These are phyloP conservation scores for Drosophila macrospina DNA, from an alignment of 2,888 invertebrate species.

Conservation along the genomic window DNA sequence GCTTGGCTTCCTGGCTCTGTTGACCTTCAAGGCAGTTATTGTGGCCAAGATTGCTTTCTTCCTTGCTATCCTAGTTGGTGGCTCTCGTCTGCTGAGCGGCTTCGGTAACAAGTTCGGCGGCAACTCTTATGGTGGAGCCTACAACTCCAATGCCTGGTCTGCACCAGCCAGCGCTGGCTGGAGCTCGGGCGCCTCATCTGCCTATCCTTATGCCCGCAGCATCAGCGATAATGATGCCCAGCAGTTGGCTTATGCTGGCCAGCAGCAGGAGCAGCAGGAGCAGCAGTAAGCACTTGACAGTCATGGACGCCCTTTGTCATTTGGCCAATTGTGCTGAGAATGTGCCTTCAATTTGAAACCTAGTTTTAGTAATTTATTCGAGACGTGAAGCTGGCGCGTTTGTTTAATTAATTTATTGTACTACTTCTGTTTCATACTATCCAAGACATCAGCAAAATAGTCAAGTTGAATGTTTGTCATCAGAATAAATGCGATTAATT, in stretches of 20 bases:
- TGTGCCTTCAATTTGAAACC: constrained; percentile 80
- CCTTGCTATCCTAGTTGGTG: constrained; percentile 89
- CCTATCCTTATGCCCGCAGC: constrained; percentile 86
- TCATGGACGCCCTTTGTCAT: constrained; percentile 17
- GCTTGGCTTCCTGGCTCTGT: constrained; percentile 89
- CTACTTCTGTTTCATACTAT: constrained; percentile 23
- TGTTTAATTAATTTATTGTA: constrained; percentile 53
- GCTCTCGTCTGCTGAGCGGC: constrained; percentile 89
- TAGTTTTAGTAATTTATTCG: constrained; percentile 83
- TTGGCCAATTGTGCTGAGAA: constrained; percentile 59
- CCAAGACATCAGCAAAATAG: constrained; percentile 51
- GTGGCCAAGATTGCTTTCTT: constrained; percentile 92
- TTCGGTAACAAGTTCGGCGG: constrained; percentile 85
- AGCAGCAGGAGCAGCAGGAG: constrained; percentile 84
- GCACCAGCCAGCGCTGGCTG: constrained; percentile 74
- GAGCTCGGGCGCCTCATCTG: constrained; percentile 79
- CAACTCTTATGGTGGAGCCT: constrained; percentile 69
- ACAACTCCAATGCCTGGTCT: constrained; percentile 72
- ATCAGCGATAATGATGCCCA: constrained; percentile 88
- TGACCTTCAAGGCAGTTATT: constrained; percentile 91
- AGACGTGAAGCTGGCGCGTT: constrained; percentile 56
- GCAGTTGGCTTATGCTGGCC: constrained; percentile 90
- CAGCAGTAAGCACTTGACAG: constrained; percentile 23
- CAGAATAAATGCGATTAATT: constrained; percentile 64
- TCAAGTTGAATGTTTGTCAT: constrained; percentile 60